phyloP scores from a whole-genome alignment of 2,888 invertebrate species.

The Trichopria drosophilae region DNA sequence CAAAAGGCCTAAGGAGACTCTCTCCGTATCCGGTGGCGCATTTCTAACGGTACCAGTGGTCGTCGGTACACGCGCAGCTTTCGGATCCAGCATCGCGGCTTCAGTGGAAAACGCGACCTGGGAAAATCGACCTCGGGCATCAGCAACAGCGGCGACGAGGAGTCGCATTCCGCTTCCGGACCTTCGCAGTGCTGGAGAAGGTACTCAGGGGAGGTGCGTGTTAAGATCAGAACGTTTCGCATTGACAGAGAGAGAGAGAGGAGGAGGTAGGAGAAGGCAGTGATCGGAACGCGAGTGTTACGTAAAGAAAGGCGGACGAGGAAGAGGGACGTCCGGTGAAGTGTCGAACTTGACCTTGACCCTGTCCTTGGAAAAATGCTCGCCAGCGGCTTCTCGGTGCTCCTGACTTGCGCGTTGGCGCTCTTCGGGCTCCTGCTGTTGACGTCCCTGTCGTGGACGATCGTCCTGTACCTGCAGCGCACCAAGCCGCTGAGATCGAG shows the following conservation, averaged over 20 bases:
- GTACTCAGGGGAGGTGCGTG: too few species aligned
- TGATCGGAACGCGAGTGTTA: not conserved
- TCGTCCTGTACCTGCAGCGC: slow-evolving; percentile 3
- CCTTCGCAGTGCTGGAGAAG: too few species aligned
- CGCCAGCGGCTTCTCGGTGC: slow-evolving; percentile 7
- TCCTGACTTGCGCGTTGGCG: slow-evolving; percentile 7
- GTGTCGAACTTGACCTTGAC: slow-evolving; percentile 12
- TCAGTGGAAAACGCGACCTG: too few species aligned
- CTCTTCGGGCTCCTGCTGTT: slow-evolving; percentile 8
- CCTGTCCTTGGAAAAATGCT: slow-evolving; percentile 16
- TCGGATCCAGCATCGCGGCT: too few species aligned
- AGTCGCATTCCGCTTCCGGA: too few species aligned
- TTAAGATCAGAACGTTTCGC: too few species aligned
- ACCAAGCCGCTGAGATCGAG: not conserved
- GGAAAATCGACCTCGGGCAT: too few species aligned
- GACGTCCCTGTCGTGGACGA: slow-evolving; percentile 4
- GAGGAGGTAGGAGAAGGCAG: not conserved
- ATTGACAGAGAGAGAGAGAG: slow-evolving; percentile 9
- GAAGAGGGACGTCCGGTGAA: not conserved
- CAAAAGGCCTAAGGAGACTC: too few species aligned
- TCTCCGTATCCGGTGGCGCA: slow-evolving; percentile 22
- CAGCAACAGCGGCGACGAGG: too few species aligned
- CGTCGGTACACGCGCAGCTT: too few species aligned
- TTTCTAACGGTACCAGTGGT: slow-evolving; percentile 29
- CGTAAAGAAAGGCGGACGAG: not conserved